Percentiles rank a stretch among this genome's conserved stretches.
These are phyloP conservation scores for Phyto melanocephala DNA, from an alignment of 2,888 invertebrate species.

Conservation along the genomic window DNA sequence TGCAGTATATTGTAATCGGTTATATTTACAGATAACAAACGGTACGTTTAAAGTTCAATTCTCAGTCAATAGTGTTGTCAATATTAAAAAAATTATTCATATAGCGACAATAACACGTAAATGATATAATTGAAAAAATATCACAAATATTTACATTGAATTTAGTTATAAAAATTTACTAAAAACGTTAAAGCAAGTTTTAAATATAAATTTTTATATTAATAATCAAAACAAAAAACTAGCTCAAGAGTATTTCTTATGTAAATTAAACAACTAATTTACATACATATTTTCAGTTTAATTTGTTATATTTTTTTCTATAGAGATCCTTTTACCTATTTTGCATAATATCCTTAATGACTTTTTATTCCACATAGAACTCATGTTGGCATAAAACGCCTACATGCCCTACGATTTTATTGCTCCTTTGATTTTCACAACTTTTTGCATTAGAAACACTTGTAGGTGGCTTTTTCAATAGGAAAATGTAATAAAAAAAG, in stretches of 20 bases:
- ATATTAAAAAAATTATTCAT: background rate
- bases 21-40: background rate
- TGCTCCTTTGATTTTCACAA: slow-evolving; percentile 7
- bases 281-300: too few relatives aligned
- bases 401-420: background rate
- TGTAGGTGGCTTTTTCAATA: background rate
- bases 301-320: too few relatives aligned
- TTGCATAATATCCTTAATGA: slow-evolving; percentile 12
- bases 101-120: background rate
- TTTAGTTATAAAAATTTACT: too few relatives aligned
- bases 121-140: background rate
- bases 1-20: background rate
- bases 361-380: background rate
- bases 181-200: too few relatives aligned
- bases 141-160: background rate
- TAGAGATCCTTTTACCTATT: background rate
- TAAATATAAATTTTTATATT: too few relatives aligned
- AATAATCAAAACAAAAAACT: too few relatives aligned
- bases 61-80: too few relatives aligned
- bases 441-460: background rate
- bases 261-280: too few relatives aligned
- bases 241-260: too few relatives aligned
- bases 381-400: background rate
- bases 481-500: background rate
- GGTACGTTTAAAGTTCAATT: slow-evolving; percentile 1